Base-by-base conservation (phyloP, 2,113 vertebrate species). In the Nibea albiflora region DNA sequence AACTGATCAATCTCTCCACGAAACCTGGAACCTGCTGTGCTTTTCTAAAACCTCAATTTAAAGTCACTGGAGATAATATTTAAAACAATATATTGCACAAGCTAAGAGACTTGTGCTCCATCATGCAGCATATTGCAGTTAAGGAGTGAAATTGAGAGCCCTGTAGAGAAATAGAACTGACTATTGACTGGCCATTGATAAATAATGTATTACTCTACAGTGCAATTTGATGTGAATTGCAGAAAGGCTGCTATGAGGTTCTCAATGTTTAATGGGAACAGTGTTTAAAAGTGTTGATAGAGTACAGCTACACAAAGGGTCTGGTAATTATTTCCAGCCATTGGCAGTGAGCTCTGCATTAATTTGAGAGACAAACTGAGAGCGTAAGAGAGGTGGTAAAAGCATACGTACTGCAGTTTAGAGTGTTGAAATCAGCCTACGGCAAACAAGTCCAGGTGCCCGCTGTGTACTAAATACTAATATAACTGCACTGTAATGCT, bases 161-260 rank as follows among this genome's bases (percentile, higher is more conserved):
- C 35, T 42, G 22, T 11, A 44, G 74, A 76, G 62, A 73, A 72
- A 73, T 9, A 73, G 11, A 76, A 8, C 60, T 42, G 63, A 76
- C 63, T 78, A 83, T 76, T 81, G 85, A 89, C 80, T 68, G 62
- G 50, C 35, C 1, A 46, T 76, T 80, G 57, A 82, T 91, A 74
- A 93, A 88, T 89, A 83, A 90, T 85, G 63, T 52, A 85, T 69
- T n/a, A 75, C 16, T 70, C 47, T 35, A 73, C 56, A 66, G 62
- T 39, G 42, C 44, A 73, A 73, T 76, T 74, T 71, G 35, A 84
- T 47, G 70, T 35, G 64, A 81, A 74, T n/a, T 64, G 44, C 46
- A 66, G 53, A 76, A 63, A 12, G 50, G 61, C 26, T 75, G 63
- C 47, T 31, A 22, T 56, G n/a, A 70, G 54, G 19, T 63, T 50